These are phyloP conservation scores for Branchinecta lindahli DNA, from an alignment of 1,140 invertebrate species.

Conservation along the genomic window DNA sequence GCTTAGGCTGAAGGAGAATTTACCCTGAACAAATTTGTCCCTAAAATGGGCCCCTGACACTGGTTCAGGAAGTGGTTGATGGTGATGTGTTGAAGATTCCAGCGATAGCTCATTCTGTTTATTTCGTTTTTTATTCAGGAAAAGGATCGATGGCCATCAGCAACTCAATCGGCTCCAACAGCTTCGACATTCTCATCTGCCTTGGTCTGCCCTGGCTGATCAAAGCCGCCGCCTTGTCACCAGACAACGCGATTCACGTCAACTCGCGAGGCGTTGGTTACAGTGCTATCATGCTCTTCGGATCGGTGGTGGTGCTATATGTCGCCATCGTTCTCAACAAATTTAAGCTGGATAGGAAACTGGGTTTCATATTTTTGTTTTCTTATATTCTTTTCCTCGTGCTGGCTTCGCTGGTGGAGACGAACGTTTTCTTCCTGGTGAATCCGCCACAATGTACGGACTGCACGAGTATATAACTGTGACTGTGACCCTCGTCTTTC, in stretches of 20 bases:
- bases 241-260: conserved; percentile 32
- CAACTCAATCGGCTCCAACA: conserved; percentile 37
- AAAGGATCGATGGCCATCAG: conserved; percentile 37
- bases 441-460: conserved; percentile 57
- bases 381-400: conserved; percentile 62
- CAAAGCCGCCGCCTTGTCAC: conserved; percentile 29
- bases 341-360: conserved; percentile 35
- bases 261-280: conserved; percentile 36
- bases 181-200: conserved; percentile 38
- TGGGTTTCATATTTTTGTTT: conserved; percentile 53
- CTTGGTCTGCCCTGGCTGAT: conserved; percentile 38
- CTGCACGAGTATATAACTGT: neutral
- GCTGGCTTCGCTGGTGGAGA: conserved; percentile 62
- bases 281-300: conserved; percentile 29
- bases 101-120: too few relatives aligned
- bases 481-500: too few relatives aligned
- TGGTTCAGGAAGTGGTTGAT: too few relatives aligned
- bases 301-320: conserved; percentile 26
- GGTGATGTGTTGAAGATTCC: too few relatives aligned
- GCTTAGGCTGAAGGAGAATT: too few relatives aligned
- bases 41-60: too few relatives aligned
- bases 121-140: conserved; percentile 24
- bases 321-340: conserved; percentile 26
- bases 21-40: too few relatives aligned
- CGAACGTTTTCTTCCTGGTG: conserved; percentile 70